A percentile compares a stretch with the other conserved stretches of the same genome.
phyloP scores from a whole-genome alignment of 2,113 vertebrate genomes.

The Cyprinus carpio region DNA sequence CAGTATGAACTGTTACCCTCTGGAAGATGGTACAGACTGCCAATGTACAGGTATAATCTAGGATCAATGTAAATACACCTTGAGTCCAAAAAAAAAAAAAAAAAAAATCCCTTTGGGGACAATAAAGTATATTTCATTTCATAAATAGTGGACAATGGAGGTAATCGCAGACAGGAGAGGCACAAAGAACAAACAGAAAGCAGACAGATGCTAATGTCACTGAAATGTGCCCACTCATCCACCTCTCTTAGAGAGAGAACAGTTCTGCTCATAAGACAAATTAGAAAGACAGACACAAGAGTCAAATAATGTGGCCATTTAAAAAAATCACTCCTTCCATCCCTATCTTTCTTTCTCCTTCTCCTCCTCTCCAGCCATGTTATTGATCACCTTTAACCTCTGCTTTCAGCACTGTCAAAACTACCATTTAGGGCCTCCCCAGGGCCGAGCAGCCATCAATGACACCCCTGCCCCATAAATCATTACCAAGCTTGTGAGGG shows the following conservation, averaged over 20 bases:
- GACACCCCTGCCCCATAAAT: slow-evolving; percentile 84
- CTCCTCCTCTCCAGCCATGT: slow-evolving; percentile 75
- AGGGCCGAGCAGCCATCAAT: slow-evolving; percentile 81
- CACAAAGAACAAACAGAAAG: slow-evolving; percentile 29
- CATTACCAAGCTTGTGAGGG: slow-evolving; percentile 70
- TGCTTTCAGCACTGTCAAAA: slow-evolving; percentile 87
- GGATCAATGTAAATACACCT: too few relatives aligned
- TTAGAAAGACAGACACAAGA: slow-evolving; percentile 68
- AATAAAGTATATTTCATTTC: too few relatives aligned
- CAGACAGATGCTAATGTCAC: slow-evolving; percentile 43
- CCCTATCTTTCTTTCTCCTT: slow-evolving; percentile 59
- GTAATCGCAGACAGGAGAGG: slow-evolving; percentile 29
- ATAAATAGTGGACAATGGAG: slow-evolving; percentile 24
- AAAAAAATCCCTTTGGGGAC: too few relatives aligned
- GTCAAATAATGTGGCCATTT: slow-evolving; percentile 81
- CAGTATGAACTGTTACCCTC: too few relatives aligned
- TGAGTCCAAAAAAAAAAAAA: too few relatives aligned
- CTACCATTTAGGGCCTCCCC: slow-evolving; percentile 87
- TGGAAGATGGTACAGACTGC: too few relatives aligned
- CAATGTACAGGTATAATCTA: too few relatives aligned
- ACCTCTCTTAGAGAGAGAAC: slow-evolving; percentile 6
- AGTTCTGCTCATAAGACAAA: slow-evolving; percentile 54
- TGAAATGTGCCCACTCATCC: slow-evolving; percentile 37
- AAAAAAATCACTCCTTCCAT: slow-evolving; percentile 61
- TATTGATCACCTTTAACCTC: slow-evolving; percentile 96